phyloP scores from a whole-genome alignment of 2,797 vertebrate genomes.

The Naso thynnoides region DNA sequence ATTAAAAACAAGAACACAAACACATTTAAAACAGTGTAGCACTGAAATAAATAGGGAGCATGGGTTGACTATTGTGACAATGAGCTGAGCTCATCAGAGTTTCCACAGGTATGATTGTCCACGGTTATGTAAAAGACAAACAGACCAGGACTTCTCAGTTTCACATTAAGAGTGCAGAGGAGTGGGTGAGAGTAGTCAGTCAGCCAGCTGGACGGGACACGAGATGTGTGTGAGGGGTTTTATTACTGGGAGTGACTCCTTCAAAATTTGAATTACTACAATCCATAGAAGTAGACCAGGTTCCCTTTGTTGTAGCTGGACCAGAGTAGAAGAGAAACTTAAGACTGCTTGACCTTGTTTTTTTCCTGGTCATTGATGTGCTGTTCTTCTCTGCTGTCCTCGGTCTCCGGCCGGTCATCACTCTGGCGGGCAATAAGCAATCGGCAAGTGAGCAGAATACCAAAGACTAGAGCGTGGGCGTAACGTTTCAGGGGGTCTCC shows the following conservation, averaged over 20 bases:
- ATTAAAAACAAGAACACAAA: constrained; percentile 43
- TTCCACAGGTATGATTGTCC: constrained; percentile 76
- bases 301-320: constrained; percentile 47
- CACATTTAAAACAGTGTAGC: constrained; percentile 58
- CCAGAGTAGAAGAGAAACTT: constrained; percentile 56
- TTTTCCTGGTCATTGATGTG: constrained; percentile 90
- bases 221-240: constrained; percentile 40
- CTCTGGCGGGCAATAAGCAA: constrained; percentile 96
- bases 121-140: constrained; percentile 54
- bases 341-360: constrained; percentile 98
- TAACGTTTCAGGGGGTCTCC: constrained; percentile 98
- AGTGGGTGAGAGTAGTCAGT: constrained; percentile 64
- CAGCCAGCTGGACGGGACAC: constrained; percentile 48
- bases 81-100: constrained; percentile 58
- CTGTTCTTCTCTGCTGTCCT: constrained; percentile 86
- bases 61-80: constrained; percentile 40
- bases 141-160: constrained; percentile 59
- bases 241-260: constrained; percentile 71
- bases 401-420: constrained; percentile 89
- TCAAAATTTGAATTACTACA: constrained; percentile 62
- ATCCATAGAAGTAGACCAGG: constrained; percentile 66
- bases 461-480: constrained; percentile 97
- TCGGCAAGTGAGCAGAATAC: constrained; percentile 97
- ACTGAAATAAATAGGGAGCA: constrained; percentile 60
- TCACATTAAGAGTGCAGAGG: constrained; percentile 68